Evolutionary conservation across 2,113 vertebrate genomes (phyloP).

Genomic region (Aegithalos caudatus): DNA sequence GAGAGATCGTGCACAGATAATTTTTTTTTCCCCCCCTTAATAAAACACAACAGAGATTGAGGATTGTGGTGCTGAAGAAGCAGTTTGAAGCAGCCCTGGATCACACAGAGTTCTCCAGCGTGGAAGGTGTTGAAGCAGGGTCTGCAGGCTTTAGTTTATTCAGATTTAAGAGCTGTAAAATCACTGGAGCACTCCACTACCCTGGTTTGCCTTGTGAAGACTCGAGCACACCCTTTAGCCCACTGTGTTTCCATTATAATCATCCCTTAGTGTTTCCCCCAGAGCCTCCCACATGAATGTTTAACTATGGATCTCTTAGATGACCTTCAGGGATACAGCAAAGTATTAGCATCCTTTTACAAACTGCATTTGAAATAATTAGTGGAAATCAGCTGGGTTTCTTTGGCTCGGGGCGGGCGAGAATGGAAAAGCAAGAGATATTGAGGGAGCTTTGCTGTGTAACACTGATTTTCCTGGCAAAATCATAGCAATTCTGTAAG

Average conservation of each 20-base stretch:
- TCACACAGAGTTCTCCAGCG: background rate
- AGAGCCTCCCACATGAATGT: conserved; percentile 7
- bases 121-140: background rate
- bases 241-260: background rate
- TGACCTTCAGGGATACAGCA: conserved; percentile 68
- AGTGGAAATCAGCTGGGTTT: background rate
- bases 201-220: background rate
- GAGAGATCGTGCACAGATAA: background rate
- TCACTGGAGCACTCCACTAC: background rate
- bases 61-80: background rate
- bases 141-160: background rate
- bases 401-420: background rate
- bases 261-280: background rate
- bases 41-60: background rate
- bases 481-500: background rate
- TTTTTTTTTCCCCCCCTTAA: background rate
- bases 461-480: background rate
- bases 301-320: background rate
- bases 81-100: background rate
- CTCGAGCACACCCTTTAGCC: background rate
- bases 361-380: conserved; percentile 57
- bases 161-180: background rate
- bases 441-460: background rate
- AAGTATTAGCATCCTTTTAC: conserved; percentile 17
- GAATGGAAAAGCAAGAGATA: background rate